Evolutionary conservation across 2,888 invertebrate species (phyloP), one percentile per base, ranked within the genome.

Genomic region (Orthosia incerta): DNA sequence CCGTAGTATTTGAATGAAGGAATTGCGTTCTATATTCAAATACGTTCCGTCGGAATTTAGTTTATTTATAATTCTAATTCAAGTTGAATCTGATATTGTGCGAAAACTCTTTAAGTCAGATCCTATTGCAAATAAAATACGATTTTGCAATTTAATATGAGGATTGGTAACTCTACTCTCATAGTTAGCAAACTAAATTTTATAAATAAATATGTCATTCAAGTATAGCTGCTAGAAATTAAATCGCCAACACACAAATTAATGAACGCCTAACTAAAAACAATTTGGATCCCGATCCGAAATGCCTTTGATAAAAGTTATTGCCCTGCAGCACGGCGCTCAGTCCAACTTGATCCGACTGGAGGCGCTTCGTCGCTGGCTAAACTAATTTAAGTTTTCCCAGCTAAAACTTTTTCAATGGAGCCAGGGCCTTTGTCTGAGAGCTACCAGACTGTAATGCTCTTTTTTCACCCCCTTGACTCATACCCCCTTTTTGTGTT

Each of bases 361-460:
- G 61, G 69, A 77, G 76, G 70, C 73, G 64, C 67, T 75, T 67
- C 78, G 66, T 63, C 78, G 78, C 74, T 80, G 74, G 61, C 86
- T 89, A 88, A 93, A 92, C 92, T 93, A 93, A 93, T 93, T 93
- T 91, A 94, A 93, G 87, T 91, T 89, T 87, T 86, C 86, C 79
- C 79, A 76, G 84, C 73, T 63, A 45, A 87, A 93, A 93, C 88
- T 92, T 93, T 93, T 93, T 92, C 91, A 93, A 91, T 91, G 87
- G 82, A 77, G 65, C 72, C 80, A 45, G 26, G 12, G 69, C 68
- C 75, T 80, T 83, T 87, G 83, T 85, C 77, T 80, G 74, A n/a
- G 62, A 72, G 51, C 64, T 16, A 18, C 55, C 56, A 61, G 57
- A 53, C 46, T 12, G 60, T 31, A 64, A 2, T 64, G 55, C 56